phyloP scores from a whole-genome alignment of 2,888 invertebrate species.

The Platynereis dumerilii region DNA sequence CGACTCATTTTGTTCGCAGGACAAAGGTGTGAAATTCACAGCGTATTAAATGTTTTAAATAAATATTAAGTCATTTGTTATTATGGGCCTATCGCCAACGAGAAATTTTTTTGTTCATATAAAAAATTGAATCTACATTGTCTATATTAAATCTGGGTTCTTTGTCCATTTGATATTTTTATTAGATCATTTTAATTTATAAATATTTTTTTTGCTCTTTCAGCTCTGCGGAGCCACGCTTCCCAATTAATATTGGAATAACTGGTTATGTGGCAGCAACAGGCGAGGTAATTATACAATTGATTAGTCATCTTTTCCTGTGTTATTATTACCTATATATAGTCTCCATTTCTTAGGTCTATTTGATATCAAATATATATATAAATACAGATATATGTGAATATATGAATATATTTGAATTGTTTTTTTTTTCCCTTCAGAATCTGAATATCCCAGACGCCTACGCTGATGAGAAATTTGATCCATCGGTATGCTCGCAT shows the following conservation, averaged over 20 bases:
- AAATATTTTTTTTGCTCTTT: not conserved
- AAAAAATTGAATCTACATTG: too few relatives aligned
- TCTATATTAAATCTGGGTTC: too few relatives aligned
- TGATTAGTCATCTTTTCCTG: too few relatives aligned
- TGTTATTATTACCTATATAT: slow-evolving; percentile 38
- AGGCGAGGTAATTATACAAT: slow-evolving; percentile 76
- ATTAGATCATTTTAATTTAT: too few relatives aligned
- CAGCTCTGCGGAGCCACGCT: slow-evolving; percentile 68
- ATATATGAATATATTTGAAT: not conserved
- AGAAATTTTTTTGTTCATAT: too few relatives aligned
- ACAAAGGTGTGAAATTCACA: too few relatives aligned
- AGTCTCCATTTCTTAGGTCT: too few relatives aligned
- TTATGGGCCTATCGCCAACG: too few relatives aligned
- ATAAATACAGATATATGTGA: not conserved
- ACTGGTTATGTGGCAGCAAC: slow-evolving; percentile 94
- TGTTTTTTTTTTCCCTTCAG: slow-evolving; percentile 65
- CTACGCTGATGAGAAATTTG: slow-evolving; percentile 87
- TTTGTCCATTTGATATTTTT: too few relatives aligned
- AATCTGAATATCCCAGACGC: slow-evolving; percentile 90
- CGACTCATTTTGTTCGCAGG: too few relatives aligned
- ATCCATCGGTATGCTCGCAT: slow-evolving; percentile 66
- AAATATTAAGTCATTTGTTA: too few relatives aligned
- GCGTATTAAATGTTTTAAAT: too few relatives aligned
- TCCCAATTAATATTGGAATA: slow-evolving; percentile 93
- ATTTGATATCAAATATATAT: not conserved